Base-by-base conservation (phyloP, 2,113 vertebrate species). In the Sinosuthora webbiana region DNA sequence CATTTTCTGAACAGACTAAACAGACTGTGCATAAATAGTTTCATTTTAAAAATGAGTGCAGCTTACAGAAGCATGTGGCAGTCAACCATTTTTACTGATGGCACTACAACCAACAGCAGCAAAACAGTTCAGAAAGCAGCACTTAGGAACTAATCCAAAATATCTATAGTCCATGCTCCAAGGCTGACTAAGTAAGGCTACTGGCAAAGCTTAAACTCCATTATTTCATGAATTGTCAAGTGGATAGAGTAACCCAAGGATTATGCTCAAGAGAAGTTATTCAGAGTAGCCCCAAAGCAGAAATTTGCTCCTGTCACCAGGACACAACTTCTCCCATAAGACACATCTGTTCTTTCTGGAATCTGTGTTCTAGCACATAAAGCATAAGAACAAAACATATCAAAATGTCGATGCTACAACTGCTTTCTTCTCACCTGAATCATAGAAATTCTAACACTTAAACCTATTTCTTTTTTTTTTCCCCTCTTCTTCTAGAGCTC, bases 1-100 rank as follows among this genome's bases (percentile, higher is more conserved):
- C 23, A 25, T 77, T 62, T 94, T 93, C 65, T 94, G 57, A 94
- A 63, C 27, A 90, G 45, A 77, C 65, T 62, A 78, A 89, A 71
- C 39, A 94, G 74, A 28, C 25, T 57, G 53, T 53, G 57, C 76
- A 93, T 44, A 87, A 92, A 75, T 49, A 84, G 56, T 84, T 94
- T 76, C 49, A 78, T 59, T 91, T 84, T 35, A 91, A 90, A 92
- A 84, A 82, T 10, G 20, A 94, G 13, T 47, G n/a, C 80, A 86
- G 30, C 24, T 93, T 91, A 87, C 6, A 8, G 68, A 92, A 95
- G 52, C 47, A 87, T 7, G 25, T 31, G 25, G 35, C 41, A 84
- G 39, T 78, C 52, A 91, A 87, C 20, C 25, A 47, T 76, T 91
- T 89, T 78, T 89, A 82, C 16, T 49, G n/a, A 73, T 10, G 45